A percentile compares a stretch with the other conserved stretches of the same genome.
Conservation (phyloP, 2,113 vertebrate genomes). For the Danionella cerebrum region DNA sequence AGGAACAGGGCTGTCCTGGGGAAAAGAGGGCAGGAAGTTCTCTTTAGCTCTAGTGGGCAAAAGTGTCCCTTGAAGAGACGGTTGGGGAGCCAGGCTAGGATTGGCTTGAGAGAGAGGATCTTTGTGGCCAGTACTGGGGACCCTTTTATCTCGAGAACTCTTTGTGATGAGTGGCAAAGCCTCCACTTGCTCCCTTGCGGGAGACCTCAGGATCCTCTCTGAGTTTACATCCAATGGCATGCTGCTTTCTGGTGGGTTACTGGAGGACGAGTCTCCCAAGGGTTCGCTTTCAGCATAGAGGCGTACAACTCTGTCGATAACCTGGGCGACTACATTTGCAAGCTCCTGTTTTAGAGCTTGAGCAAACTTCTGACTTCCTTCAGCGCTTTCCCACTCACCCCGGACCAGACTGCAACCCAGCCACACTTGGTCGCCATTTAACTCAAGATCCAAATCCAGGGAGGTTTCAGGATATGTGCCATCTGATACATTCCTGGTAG, state of each 20-base stretch:
- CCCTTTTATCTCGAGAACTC: slow-evolving; percentile 51
- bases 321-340: slow-evolving; percentile 61
- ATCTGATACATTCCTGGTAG: slow-evolving; percentile 34
- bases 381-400: slow-evolving; percentile 53
- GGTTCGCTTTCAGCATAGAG: slow-evolving; percentile 55
- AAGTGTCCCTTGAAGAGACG: slow-evolving; percentile 42
- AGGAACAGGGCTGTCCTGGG: slow-evolving; percentile 41
- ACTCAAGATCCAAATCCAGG: slow-evolving; percentile 42
- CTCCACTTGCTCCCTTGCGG: slow-evolving; percentile 38
- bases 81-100: slow-evolving; percentile 48
- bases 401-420: slow-evolving; percentile 56
- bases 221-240: slow-evolving; percentile 46
- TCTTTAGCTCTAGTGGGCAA: slow-evolving; percentile 49
- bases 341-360: slow-evolving; percentile 66
- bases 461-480: slow-evolving; percentile 40
- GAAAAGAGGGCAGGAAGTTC: slow-evolving; percentile 44
- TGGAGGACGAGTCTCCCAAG: slow-evolving; percentile 34
- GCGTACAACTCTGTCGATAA: slow-evolving; percentile 68
- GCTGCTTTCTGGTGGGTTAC: slow-evolving; percentile 40
- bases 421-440: slow-evolving; percentile 56
- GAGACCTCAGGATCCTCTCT: slow-evolving; percentile 29
- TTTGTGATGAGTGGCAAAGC: slow-evolving; percentile 45
- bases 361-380: slow-evolving; percentile 59
- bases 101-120: slow-evolving; percentile 45
- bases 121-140: slow-evolving; percentile 31